phyloP scores from a whole-genome alignment of 2,797 vertebrate genomes.

The Premnoplex brunnescens region DNA sequence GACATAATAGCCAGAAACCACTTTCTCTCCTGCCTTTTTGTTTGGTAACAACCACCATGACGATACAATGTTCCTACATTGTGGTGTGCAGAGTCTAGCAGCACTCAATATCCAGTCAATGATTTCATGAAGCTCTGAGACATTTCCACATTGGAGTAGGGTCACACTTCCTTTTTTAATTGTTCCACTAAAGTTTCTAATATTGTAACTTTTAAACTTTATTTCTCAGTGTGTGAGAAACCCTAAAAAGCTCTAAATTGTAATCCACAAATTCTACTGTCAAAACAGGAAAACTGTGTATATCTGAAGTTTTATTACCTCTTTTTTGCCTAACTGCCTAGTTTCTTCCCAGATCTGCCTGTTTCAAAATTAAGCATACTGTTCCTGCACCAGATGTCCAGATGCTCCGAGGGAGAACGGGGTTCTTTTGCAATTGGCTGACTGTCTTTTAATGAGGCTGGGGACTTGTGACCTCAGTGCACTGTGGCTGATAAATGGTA shows the following conservation, averaged over 20 bases:
- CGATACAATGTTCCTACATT: neutral
- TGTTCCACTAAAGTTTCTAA: neutral
- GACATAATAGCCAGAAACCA: neutral
- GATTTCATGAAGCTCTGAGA: neutral
- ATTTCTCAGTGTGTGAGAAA: constrained; percentile 5
- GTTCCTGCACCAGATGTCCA: constrained; percentile 25
- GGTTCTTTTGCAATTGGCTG: constrained; percentile 47
- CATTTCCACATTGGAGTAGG: neutral
- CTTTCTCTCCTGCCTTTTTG: neutral
- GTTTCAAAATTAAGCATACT: constrained; percentile 46
- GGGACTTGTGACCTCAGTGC: constrained; percentile 49
- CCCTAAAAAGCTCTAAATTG: neutral
- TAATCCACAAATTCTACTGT: neutral
- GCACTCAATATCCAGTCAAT: neutral
- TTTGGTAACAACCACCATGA: neutral
- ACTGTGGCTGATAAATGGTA: constrained; percentile 44
- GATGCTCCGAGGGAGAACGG: neutral
- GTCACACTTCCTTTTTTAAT: neutral
- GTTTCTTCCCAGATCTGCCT: constrained; percentile 17
- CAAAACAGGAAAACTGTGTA: neutral
- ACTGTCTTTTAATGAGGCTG: constrained; percentile 35
- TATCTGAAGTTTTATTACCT: neutral
- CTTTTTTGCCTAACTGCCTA: constrained; percentile 28
- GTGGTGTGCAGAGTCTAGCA: neutral
- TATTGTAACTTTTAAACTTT: neutral